These are phyloP conservation scores for Chaetorhynchus papuensis DNA, from an alignment of 2,113 vertebrate genomes.

Conservation along the genomic window DNA sequence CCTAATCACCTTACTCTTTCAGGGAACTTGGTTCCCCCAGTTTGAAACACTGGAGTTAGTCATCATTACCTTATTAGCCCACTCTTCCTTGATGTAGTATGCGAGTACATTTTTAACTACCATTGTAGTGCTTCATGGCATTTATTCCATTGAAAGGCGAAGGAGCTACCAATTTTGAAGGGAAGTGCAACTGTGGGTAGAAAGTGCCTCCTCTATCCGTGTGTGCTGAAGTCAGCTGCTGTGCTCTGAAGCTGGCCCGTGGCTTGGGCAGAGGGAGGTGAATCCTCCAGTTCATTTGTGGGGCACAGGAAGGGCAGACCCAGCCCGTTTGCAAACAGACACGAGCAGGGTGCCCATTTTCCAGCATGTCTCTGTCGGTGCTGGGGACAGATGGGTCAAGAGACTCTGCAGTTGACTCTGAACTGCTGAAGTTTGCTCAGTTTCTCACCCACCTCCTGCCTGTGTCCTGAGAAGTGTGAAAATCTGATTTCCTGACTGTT, in stretches of 20 bases:
- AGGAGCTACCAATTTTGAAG: background rate
- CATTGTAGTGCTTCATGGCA: background rate
- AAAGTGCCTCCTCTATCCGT: background rate
- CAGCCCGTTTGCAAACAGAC: background rate
- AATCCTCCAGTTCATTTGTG: background rate
- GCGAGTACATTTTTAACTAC: background rate
- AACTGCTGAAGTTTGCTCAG: background rate
- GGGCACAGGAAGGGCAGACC: background rate
- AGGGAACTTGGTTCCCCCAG: background rate
- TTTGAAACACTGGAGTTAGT: background rate
- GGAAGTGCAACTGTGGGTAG: background rate
- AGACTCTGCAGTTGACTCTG: background rate
- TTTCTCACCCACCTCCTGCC: background rate
- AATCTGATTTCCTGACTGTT: background rate
- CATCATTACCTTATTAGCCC: background rate
- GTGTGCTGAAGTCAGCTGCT: background rate
- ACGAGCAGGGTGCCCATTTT: background rate
- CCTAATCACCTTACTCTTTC: background rate
- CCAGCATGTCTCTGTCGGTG: rapidly evolving
- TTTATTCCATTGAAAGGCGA: background rate
- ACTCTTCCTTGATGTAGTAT: background rate
- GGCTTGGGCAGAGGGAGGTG: background rate
- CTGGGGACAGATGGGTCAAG: background rate
- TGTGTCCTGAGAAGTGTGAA: background rate
- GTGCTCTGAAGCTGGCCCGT: background rate